Base-by-base conservation (phyloP, 2,888 invertebrate species). In the Marasmarcha lunaedactyla region DNA sequence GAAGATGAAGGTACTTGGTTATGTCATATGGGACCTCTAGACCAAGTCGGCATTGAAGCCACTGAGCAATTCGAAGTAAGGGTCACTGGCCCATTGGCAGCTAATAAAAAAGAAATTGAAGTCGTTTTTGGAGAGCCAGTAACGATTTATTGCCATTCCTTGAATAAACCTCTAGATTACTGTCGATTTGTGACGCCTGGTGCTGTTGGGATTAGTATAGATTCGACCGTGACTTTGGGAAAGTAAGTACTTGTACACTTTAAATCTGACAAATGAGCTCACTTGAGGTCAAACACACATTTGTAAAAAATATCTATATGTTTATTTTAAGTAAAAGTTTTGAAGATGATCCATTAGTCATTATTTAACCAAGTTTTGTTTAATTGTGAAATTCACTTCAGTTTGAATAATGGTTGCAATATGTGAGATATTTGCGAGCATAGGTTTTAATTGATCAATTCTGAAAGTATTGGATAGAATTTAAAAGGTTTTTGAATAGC, bases 1-100 rank as follows among this genome's bases (percentile, higher is more conserved):
- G 51, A 57, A 1, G 79, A 85, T 26, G 57, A 55, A 1, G 85
- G 85, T 0, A 44, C 46, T 14, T 86, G 85, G 85, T 64, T 59
- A 1, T 85, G 85, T 41, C 79, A 84, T 42, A 83, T 85, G 77
- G 85, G 84, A 0, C 67, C 69, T 0, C 53, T 54, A 11, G 50
- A 62, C 6, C 50, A 54, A 20, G 40, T 66, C 3, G 78, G 78
- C 1, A 33, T 76, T 1, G 86, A 85, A 55, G 5, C 65, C 1
- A 68, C 59, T 0, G 67, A 74, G 9, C 36, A 45, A 12, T 50
- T 84, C 1, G 40, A 52, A 9, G 71, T 85, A 1, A 55, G 77
- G 42, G 74, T 85, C 1, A 72, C 81, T 0, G 84, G 85, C 2
- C 64, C 78, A 1, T 40, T 84, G 4, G 76, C 81, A 1, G 78